phyloP scores from a whole-genome alignment of 2,888 invertebrate species.

The Fissipunctia ypsillon region DNA sequence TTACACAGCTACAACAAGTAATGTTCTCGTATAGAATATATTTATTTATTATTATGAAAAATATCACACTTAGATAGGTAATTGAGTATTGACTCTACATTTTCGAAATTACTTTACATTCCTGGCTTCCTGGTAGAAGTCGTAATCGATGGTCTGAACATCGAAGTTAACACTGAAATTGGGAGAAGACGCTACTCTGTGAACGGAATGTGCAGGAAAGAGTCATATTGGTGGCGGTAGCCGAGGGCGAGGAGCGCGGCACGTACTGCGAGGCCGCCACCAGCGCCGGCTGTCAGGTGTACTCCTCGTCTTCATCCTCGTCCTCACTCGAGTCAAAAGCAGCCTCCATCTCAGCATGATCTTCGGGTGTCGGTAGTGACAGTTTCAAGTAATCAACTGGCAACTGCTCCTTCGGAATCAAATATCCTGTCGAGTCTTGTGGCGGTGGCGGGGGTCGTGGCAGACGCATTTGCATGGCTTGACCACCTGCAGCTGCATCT shows the following conservation, averaged over 20 bases:
- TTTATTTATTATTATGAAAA: slow-evolving; percentile 66
- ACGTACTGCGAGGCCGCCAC: slow-evolving; percentile 79
- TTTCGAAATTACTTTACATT: slow-evolving; percentile 51
- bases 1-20: slow-evolving; percentile 58
- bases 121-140: slow-evolving; percentile 40
- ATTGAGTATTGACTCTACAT: slow-evolving; percentile 72
- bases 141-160: slow-evolving; percentile 37
- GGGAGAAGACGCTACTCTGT: slow-evolving; percentile 67
- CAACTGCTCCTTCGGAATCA: slow-evolving; percentile 91
- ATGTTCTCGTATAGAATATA: slow-evolving; percentile 43
- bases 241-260: slow-evolving; percentile 77
- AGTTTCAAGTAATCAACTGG: slow-evolving; percentile 90
- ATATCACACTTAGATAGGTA: slow-evolving; percentile 77
- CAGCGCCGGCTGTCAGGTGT: slow-evolving; percentile 80
- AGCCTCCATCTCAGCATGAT: slow-evolving; percentile 75
- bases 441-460: slow-evolving; percentile 90
- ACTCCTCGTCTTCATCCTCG: slow-evolving; percentile 83
- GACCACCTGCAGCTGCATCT: slow-evolving; percentile 81
- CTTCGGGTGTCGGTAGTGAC: slow-evolving; percentile 77
- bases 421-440: slow-evolving; percentile 93
- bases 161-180: slow-evolving; percentile 74
- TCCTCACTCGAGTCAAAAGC: slow-evolving; percentile 83
- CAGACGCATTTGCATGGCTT: slow-evolving; percentile 77
- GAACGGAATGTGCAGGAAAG: slow-evolving; percentile 81
- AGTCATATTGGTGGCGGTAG: slow-evolving; percentile 65